Conservation (phyloP, 1,140 invertebrate species). For the Drosophila baimaii region DNA sequence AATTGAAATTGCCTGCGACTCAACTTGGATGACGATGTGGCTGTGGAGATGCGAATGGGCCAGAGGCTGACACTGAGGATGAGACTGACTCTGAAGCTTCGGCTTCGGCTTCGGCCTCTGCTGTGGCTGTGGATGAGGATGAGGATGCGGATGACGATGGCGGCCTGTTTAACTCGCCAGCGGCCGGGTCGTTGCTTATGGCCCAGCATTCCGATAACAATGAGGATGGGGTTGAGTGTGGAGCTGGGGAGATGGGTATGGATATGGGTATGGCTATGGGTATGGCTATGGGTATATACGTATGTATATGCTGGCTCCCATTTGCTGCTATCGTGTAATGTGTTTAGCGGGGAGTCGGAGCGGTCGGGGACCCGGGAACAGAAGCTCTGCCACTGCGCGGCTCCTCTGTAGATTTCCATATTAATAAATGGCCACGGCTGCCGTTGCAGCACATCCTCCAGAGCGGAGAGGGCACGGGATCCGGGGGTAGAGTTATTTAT, state of each 20-base stretch:
- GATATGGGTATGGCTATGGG: conserved; percentile 1
- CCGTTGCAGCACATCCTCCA: conserved; percentile 26
- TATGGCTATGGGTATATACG: conserved; percentile 5
- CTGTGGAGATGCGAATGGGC: conserved; percentile 9
- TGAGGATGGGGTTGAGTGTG: conserved; percentile 47
- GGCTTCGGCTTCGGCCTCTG: no score
- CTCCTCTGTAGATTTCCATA: conserved; percentile 82
- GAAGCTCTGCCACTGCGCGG: conserved; percentile 64
- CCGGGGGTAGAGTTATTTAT: conserved; percentile 71
- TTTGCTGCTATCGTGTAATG: conserved; percentile 82
- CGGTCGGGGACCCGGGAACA: conserved; percentile 36
- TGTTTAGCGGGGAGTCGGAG: conserved; percentile 64
- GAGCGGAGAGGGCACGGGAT: not conserved
- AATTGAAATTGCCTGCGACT: conserved; percentile 80
- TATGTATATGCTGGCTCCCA: conserved; percentile 66
- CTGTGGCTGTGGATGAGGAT: not conserved
- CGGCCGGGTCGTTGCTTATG: conserved; percentile 62
- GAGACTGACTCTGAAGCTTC: no score
- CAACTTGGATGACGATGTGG: conserved; percentile 40
- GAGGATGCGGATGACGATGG: conserved; percentile 33
- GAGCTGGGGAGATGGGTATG: conserved; percentile 5
- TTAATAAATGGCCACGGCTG: conserved; percentile 77
- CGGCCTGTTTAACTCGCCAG: conserved; percentile 54
- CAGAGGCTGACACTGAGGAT: not conserved
- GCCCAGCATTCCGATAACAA: conserved; percentile 77